Evolutionary conservation across 2,113 vertebrate genomes (phyloP).

Genomic region (Elephas maximus): DNA sequence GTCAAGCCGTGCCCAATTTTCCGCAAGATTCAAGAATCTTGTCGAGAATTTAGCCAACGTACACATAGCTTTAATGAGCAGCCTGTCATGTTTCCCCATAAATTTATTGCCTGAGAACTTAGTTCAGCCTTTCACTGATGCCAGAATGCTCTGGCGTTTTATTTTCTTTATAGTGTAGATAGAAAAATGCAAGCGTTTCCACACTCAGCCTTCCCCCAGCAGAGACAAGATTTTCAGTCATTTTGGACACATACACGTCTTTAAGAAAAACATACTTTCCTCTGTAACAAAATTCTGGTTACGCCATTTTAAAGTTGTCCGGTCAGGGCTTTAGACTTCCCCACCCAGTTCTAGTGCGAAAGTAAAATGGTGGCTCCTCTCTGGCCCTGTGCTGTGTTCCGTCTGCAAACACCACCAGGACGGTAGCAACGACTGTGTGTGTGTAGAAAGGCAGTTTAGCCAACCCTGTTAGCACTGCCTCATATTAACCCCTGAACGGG

Average conservation of each 20-base stretch:
- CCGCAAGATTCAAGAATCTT: slow-evolving; percentile 82
- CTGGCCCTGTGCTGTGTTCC: background rate
- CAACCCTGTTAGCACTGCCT: background rate
- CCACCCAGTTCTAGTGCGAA: background rate
- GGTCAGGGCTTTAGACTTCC: slow-evolving; percentile 20
- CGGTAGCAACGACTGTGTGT: background rate
- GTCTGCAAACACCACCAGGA: background rate
- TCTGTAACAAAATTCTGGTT: slow-evolving; percentile 55
- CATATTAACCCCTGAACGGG: background rate
- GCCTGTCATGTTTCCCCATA: slow-evolving; percentile 80
- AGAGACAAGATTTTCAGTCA: slow-evolving; percentile 65
- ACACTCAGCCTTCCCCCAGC: slow-evolving; percentile 63
- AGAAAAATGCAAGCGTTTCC: slow-evolving; percentile 72
- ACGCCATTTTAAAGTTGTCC: slow-evolving; percentile 48
- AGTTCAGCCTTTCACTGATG: slow-evolving; percentile 76
- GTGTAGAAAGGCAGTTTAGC: background rate
- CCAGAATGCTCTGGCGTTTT: slow-evolving; percentile 80
- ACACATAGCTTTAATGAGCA: slow-evolving; percentile 83
- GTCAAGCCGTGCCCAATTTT: slow-evolving; percentile 79
- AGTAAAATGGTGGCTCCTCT: background rate
- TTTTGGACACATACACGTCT: slow-evolving; percentile 65
- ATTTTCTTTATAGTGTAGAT: slow-evolving; percentile 79
- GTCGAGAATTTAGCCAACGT: slow-evolving; percentile 82
- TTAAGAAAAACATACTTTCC: slow-evolving; percentile 40
- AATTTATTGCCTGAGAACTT: slow-evolving; percentile 84